Base-by-base conservation (phyloP, 2,888 invertebrate genomes). In the Orthonevra nobilis region DNA sequence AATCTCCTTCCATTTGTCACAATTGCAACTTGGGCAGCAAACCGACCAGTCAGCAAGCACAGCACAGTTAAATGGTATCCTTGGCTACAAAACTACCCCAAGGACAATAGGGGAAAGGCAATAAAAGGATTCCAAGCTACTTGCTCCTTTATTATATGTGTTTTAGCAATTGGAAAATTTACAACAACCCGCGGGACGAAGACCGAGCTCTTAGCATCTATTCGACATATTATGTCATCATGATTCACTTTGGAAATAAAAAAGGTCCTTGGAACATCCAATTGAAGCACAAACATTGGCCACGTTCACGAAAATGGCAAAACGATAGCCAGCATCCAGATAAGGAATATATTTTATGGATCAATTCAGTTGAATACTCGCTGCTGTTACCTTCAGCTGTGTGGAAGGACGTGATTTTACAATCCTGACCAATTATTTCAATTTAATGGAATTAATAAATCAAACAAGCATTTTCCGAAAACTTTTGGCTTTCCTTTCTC, bases 61-160 rank as follows among this genome's bases (percentile, higher is more conserved):
- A n/a, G n/a, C n/a, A n/a, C n/a, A 46, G 46, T 46, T 38, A 48
- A 61, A 36, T 19, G 36, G 36, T 26, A 12, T 36, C 46, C 48
- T 28, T 3, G 36, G 50, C 48, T 38, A 28, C 36, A 60, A 60
- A 60, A n/a, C n/a, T 60, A 46, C 34, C 46, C 36, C 60, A 26
- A 26, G 34, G 2, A 36, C 34, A 60, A 60, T 36, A 28, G 19
- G 17, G 12, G 23, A 14, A 14, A 42, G 44, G 32, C 32, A 44
- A 46, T 60, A 46, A 60, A 60, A 20, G n/a, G 34, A 20, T 23
- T 23, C 36, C 23, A n/a, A n/a, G n/a, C n/a, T n/a, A n/a, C 36
- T 20, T 7, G 26, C 14, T 14, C 10, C 23, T 23, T 1, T 2
- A 4, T 26, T 26, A 9, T 15, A 14, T 46, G 26, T 28, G 14